Base-by-base conservation (phyloP, 2,888 invertebrate species). In the Lepetodrilus schrolli region DNA sequence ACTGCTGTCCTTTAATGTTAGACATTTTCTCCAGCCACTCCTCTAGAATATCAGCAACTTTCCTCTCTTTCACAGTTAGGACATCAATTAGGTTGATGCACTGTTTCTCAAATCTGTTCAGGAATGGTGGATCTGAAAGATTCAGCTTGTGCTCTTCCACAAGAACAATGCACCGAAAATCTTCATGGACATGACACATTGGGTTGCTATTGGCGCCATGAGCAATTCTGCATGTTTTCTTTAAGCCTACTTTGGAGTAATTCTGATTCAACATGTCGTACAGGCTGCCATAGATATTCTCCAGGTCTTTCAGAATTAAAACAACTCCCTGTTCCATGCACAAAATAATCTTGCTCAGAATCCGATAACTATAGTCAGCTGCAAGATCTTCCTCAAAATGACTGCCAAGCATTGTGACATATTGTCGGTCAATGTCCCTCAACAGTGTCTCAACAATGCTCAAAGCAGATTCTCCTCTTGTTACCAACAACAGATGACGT, bases 241-340 rank as follows among this genome's bases (percentile, higher is more conserved):
- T 69, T 20, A 38, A 36, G 0, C 82, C 82, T 37, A 83, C 80
- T 4, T 79, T 43, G 0, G 80, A 82, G 69, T 85, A 85, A 58
- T 84, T 84, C 47, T 84, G 83, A 73, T 85, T 85, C 4, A 85
- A 74, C 84, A 84, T 83, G 50, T 83, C 84, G 78, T 84, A 84
- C 47, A 84, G 38, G 68, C 83, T 83, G 10, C 82, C 84, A 74
- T 84, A 85, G 4, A 85, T 81, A 49, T 66, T 51, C 10, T 78
- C 78, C 23, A 74, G 69, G 58, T 77, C 77, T 38, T 73, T 75
- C 66, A 77, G 34, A 20, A 74, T 69, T n/a, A 77, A 49, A 20
- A 74, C 58, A 4, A 48, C 36, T 4, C 75, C 75, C 21, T 66
- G 68, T 66, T 77, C 76, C 77, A 77, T 77, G 50, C 73, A 73